A percentile compares a stretch with the other conserved stretches of the same genome.
Evolutionary conservation across 1,140 invertebrate species (phyloP).

Genomic region (Adelges cooleyi): DNA sequence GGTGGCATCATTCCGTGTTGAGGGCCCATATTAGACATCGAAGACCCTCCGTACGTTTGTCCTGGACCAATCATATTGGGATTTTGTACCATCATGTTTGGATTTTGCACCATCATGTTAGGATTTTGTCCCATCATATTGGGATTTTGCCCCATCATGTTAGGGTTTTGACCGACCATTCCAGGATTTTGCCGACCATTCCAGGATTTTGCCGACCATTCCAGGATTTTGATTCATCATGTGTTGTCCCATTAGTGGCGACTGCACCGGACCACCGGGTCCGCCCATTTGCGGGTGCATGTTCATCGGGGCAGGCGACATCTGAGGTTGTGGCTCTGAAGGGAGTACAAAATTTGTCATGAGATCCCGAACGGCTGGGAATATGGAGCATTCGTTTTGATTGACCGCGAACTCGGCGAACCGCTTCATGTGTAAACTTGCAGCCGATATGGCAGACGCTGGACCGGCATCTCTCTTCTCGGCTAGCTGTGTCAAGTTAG

Average conservation of each 20-base stretch:
- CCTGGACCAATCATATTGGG: not conserved
- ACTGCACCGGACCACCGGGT: constrained; percentile 11
- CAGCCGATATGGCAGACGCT: constrained; percentile 49
- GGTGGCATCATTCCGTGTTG: constrained; percentile 20
- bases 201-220: not conserved
- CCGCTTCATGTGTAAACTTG: constrained; percentile 52
- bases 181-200: constrained; percentile 7
- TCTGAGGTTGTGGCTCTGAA: constrained; percentile 46
- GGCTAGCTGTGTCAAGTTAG: constrained; percentile 73
- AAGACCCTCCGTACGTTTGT: constrained; percentile 1
- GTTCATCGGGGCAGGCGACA: constrained; percentile 19
- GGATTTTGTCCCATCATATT: constrained; percentile 1
- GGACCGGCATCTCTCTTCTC: constrained; percentile 58
- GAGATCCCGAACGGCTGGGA: constrained; percentile 75
- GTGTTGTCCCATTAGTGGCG: constrained; percentile 23
- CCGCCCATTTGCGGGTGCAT: constrained; percentile 15
- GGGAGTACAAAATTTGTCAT: constrained; percentile 65
- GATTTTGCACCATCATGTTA: not conserved
- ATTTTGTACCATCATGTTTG: not conserved
- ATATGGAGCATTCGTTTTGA: constrained; percentile 69
- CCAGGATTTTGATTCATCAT: constrained; percentile 19
- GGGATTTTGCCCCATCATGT: constrained; percentile 11
- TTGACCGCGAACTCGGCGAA: constrained; percentile 48
- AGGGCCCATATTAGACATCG: constrained; percentile 21
- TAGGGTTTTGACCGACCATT: not conserved